Percentiles rank a stretch among this genome's conserved stretches.
Conservation (phyloP, 1,140 invertebrate species). For the Pseudoatta argentina region DNA sequence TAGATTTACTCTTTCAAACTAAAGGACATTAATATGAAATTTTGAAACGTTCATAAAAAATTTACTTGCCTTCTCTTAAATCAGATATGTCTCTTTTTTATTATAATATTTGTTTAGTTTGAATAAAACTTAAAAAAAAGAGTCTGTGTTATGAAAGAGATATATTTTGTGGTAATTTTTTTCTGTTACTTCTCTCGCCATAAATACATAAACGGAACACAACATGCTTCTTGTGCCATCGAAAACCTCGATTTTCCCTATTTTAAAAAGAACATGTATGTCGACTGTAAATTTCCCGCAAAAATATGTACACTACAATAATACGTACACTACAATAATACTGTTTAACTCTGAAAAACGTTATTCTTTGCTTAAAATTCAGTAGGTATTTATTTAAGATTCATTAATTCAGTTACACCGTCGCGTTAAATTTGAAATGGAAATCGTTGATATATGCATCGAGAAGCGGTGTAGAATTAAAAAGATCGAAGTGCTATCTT, state of each 20-base stretch:
- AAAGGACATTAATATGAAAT: too few species aligned
- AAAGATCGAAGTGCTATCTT: not conserved
- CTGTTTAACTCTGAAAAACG: not conserved
- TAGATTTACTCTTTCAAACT: too few species aligned
- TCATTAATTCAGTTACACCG: not conserved
- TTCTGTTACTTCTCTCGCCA: too few species aligned
- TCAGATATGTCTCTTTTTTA: too few species aligned
- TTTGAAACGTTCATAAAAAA: too few species aligned
- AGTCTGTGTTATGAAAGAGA: too few species aligned
- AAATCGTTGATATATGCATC: not conserved
- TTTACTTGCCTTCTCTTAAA: too few species aligned
- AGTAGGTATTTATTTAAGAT: not conserved
- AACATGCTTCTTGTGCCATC: too few species aligned
- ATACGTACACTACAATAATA: not conserved
- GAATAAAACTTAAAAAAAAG: too few species aligned
- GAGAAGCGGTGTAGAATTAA: not conserved
- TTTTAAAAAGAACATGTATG: not conserved
- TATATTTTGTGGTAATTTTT: too few species aligned
- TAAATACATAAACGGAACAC: too few species aligned
- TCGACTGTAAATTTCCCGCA: not conserved
- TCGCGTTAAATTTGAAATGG: not conserved
- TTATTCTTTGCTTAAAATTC: not conserved
- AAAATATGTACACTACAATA: not conserved
- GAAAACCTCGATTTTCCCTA: not conserved
- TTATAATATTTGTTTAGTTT: too few species aligned